Evolutionary conservation across 2,113 vertebrate species (phyloP).

Genomic region (Capra hircus): DNA sequence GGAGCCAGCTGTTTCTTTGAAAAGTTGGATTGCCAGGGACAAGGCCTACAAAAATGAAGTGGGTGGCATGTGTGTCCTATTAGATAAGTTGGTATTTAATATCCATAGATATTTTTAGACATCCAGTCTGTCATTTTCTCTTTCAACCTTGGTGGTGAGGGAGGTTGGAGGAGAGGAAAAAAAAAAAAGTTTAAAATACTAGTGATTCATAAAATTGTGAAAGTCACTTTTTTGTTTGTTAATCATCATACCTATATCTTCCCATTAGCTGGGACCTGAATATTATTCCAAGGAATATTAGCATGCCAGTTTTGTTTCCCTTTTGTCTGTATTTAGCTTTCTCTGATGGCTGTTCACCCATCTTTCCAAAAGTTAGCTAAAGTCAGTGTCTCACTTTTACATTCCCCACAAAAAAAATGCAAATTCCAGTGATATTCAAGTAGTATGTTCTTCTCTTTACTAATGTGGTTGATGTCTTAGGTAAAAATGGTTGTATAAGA

Average conservation of each 20-base stretch:
- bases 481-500: background rate
- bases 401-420: background rate
- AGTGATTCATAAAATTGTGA: background rate
- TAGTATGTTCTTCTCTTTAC: background rate
- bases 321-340: background rate
- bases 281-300: background rate
- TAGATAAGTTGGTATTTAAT: background rate
- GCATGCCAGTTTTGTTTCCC: background rate
- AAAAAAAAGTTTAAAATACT: background rate
- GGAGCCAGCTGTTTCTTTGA: background rate
- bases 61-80: background rate
- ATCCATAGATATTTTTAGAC: constrained; percentile 20
- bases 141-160: background rate
- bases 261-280: background rate
- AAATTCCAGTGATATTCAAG: background rate
- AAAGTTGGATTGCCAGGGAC: background rate
- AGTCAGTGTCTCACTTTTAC: background rate
- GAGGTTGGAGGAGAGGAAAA: background rate
- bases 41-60: background rate
- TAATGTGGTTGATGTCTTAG: background rate
- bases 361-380: background rate
- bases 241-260: background rate
- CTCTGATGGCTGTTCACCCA: background rate
- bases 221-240: background rate
- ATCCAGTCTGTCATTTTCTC: background rate